Evolutionary conservation across 30 jellyfish, hydroid and myxozoan species (phyloP).

Genomic region (Hydractinia echinata): DNA sequence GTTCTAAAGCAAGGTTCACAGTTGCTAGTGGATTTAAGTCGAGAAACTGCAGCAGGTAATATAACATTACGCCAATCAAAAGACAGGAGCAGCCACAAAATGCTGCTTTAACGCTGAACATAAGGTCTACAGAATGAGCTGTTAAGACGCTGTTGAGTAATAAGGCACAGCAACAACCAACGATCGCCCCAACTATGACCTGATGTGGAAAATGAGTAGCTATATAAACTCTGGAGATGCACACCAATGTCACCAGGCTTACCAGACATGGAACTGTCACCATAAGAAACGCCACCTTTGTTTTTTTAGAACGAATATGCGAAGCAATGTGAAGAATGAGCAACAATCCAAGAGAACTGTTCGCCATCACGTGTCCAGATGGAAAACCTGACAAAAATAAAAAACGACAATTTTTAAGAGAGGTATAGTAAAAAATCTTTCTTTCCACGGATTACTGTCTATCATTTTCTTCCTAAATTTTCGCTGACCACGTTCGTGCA

Average conservation of each 20-base stretch:
- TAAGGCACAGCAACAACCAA: slow-evolving; percentile 42
- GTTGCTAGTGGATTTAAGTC: slow-evolving; percentile 52
- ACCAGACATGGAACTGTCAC: slow-evolving; percentile 15
- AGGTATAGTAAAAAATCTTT: no score
- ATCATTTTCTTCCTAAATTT: no score
- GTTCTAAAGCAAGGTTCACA: slow-evolving; percentile 41
- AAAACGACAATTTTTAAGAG: not conserved
- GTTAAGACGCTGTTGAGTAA: not conserved
- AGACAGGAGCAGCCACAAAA: slow-evolving; percentile 22
- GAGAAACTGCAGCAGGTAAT: slow-evolving; percentile 13
- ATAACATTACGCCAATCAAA: slow-evolving; percentile 19
- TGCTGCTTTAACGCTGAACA: not conserved
- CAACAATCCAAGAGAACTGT: slow-evolving; percentile 39
- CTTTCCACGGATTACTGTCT: no score
- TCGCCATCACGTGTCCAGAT: slow-evolving; percentile 77
- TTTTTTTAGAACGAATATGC: not conserved
- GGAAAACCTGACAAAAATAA: slow-evolving; percentile 55
- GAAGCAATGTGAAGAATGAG: slow-evolving; percentile 12
- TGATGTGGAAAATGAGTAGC: slow-evolving; percentile 83
- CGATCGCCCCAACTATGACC: slow-evolving; percentile 51
- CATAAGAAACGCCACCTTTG: not conserved
- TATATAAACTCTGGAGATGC: slow-evolving; percentile 50
- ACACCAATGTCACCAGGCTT: slow-evolving; percentile 4
- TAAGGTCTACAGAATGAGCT: not conserved
- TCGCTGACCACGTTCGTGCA: no score